These are phyloP conservation scores for Malurus alboscapulatus DNA, from an alignment of 2,113 vertebrate species.

Conservation along the genomic window DNA sequence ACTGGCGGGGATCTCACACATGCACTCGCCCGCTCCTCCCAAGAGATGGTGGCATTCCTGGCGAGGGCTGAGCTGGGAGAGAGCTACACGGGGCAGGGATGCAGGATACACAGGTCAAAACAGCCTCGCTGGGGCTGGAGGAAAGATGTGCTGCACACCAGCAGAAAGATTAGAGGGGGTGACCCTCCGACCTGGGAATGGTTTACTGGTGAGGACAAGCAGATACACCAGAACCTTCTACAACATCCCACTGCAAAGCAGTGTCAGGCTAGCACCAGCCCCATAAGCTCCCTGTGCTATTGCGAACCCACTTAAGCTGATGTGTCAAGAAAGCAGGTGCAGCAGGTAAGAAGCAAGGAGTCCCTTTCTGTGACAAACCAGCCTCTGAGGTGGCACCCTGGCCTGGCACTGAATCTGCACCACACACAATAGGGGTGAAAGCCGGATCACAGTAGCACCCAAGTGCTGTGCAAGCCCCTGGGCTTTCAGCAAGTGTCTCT, in stretches of 20 bases:
- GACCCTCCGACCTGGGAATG: neutral
- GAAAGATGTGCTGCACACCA: neutral
- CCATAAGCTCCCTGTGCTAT: neutral
- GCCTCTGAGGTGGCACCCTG: neutral
- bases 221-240: neutral
- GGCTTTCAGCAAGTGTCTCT: constrained; percentile 16
- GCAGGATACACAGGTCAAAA: neutral
- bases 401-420: neutral
- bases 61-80: neutral
- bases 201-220: neutral
- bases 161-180: neutral
- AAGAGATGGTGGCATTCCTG: neutral
- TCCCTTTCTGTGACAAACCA: neutral
- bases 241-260: neutral
- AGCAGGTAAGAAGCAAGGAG: neutral
- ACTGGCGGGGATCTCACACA: neutral
- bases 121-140: neutral
- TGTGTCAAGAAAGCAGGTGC: neutral
- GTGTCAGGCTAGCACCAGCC: neutral
- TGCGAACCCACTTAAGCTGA: neutral
- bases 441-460: neutral
- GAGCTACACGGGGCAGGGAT: neutral
- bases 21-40: neutral
- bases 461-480: neutral
- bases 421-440: neutral